A percentile compares a stretch with the other conserved stretches of the same genome.
Conservation (phyloP, 2,888 invertebrate genomes). For the Pyralis farinalis region DNA sequence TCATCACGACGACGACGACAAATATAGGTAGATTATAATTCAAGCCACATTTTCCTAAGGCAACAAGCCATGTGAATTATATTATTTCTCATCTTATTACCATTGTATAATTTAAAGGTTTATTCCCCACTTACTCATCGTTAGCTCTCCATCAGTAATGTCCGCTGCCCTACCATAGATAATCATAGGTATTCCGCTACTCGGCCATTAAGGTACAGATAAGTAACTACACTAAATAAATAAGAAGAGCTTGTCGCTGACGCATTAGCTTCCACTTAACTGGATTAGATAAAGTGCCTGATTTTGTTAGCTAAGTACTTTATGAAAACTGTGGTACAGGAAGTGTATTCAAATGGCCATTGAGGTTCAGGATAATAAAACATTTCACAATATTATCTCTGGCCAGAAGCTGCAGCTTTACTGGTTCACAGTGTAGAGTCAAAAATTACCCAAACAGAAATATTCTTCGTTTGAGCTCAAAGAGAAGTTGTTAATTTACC, state of each 20-base stretch:
- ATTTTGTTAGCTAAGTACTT: constrained; percentile 23
- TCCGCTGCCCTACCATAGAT: constrained; percentile 4
- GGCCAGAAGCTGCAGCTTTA: no score
- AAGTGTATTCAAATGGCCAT: neutral
- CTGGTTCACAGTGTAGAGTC: no score
- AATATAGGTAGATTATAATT: no score
- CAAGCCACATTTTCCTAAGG: no score
- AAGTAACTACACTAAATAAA: constrained; percentile 39
- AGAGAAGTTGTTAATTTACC: no score
- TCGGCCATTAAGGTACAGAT: constrained; percentile 56
- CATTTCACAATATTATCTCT: no score
- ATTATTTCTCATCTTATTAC: no score
- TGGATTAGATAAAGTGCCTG: constrained; percentile 51
- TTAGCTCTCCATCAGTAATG: neutral
- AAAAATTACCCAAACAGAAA: no score
- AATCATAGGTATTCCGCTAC: constrained; percentile 1
- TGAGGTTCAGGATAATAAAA: no score
- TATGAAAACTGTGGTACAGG: constrained; percentile 5
- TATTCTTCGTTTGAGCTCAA: no score
- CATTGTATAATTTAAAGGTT: neutral
- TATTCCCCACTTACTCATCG: neutral
- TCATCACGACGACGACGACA: no score
- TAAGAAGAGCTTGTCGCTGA: constrained; percentile 49
- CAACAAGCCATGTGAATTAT: no score
- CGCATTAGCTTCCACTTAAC: constrained; percentile 66